phyloP scores from a whole-genome alignment of 2,113 vertebrate species.

The Chionis minor region DNA sequence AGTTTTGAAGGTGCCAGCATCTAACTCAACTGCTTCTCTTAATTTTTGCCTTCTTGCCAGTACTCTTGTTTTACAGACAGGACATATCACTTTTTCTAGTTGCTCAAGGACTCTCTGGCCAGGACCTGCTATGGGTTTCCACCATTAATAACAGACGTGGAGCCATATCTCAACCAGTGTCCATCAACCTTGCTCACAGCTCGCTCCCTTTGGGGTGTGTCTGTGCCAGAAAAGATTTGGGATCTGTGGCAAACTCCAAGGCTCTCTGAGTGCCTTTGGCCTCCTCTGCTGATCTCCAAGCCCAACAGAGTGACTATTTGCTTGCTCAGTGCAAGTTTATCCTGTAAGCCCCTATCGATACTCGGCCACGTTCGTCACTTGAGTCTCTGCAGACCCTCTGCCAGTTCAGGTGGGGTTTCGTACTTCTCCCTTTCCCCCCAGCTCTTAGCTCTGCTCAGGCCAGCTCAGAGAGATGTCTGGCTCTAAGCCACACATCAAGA shows the following conservation, averaged over 20 bases:
- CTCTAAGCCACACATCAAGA: conserved; percentile 39
- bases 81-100: neutral
- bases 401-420: conserved; percentile 65
- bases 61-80: conserved; percentile 8
- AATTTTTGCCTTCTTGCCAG: conserved; percentile 34
- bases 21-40: neutral
- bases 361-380: conserved; percentile 54
- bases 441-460: neutral
- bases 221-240: conserved; percentile 58
- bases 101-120: neutral
- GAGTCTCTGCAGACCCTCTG: conserved; percentile 57
- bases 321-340: conserved; percentile 49
- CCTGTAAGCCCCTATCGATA: conserved; percentile 32
- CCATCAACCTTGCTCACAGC: neutral
- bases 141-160: conserved; percentile 16
- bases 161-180: conserved; percentile 25
- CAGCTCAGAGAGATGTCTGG: conserved; percentile 23
- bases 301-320: conserved; percentile 23
- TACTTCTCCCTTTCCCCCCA: neutral
- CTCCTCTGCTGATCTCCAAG: neutral
- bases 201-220: conserved; percentile 31
- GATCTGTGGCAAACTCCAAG: conserved; percentile 33
- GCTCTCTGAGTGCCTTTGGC: conserved; percentile 21
- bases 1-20: neutral
- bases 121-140: neutral